phyloP scores from a whole-genome alignment of 2,797 vertebrate genomes.

The Epinephelus coioides region DNA sequence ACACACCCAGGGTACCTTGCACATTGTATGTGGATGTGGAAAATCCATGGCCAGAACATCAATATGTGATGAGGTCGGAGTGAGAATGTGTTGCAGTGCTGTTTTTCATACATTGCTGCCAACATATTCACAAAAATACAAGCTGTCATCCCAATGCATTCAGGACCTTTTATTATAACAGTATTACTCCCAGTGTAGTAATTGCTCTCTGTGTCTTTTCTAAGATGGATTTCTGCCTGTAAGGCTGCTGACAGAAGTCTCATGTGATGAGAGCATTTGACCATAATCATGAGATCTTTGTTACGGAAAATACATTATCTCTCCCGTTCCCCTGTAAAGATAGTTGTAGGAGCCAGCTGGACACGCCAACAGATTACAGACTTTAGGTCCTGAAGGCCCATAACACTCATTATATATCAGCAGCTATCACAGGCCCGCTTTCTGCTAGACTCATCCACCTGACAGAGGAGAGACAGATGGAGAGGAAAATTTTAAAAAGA shows the following conservation, averaged over 20 bases:
- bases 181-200: neutral
- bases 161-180: neutral
- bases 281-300: slow-evolving; percentile 14
- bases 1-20: no score
- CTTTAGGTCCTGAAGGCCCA: slow-evolving; percentile 26
- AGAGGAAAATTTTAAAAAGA: neutral
- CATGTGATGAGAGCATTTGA: slow-evolving; percentile 21
- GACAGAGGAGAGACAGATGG: slow-evolving; percentile 28
- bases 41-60: no score
- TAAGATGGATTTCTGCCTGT: neutral
- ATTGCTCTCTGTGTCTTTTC: neutral
- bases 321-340: neutral
- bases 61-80: no score
- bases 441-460: slow-evolving; percentile 28
- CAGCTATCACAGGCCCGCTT: slow-evolving; percentile 18
- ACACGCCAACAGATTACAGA: slow-evolving; percentile 41
- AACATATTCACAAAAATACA: neutral
- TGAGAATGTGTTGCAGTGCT: neutral
- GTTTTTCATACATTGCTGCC: neutral
- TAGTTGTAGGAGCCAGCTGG: slow-evolving; percentile 43
- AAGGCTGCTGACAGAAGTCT: slow-evolving; percentile 26
- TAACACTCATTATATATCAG: slow-evolving; percentile 45
- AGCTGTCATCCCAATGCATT: neutral
- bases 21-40: no score
- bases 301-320: slow-evolving; percentile 54